Percentiles rank a stretch among this genome's conserved stretches.
Evolutionary conservation across 2,797 vertebrate genomes (phyloP).

Genomic region (Bradypodion pumilum): DNA sequence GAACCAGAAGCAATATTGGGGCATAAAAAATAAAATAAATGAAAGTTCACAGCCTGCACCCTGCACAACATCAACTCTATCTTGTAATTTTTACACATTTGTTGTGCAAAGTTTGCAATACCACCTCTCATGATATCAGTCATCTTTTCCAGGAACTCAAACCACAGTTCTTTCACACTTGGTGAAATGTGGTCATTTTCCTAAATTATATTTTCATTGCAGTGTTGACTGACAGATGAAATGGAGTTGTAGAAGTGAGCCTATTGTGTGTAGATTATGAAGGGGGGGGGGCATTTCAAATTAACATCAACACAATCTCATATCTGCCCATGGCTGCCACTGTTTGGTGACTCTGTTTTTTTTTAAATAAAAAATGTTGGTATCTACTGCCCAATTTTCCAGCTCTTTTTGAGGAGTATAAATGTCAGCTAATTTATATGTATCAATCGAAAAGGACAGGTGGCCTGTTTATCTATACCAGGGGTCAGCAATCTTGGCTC

Average conservation of each 20-base stretch:
- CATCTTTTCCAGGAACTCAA: slow-evolving; percentile 1
- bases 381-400: background rate
- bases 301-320: background rate
- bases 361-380: background rate
- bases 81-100: background rate
- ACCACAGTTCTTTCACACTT: background rate
- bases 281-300: too few relatives aligned
- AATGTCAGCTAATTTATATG: background rate
- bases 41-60: too few relatives aligned
- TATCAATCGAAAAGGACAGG: background rate
- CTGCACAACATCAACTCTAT: background rate
- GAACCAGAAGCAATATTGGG: background rate
- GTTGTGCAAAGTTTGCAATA: background rate
- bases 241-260: background rate
- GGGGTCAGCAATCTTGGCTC: too few relatives aligned
- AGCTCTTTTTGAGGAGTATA: background rate
- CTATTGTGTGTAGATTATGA: background rate
- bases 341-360: background rate
- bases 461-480: too few relatives aligned
- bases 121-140: background rate
- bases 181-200: background rate
- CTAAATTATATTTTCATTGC: background rate
- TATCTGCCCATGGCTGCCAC: background rate
- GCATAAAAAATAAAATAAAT: background rate
- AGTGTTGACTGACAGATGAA: background rate